phyloP scores from a whole-genome alignment of 2,113 vertebrate species.

The Lucifuga dentata region DNA sequence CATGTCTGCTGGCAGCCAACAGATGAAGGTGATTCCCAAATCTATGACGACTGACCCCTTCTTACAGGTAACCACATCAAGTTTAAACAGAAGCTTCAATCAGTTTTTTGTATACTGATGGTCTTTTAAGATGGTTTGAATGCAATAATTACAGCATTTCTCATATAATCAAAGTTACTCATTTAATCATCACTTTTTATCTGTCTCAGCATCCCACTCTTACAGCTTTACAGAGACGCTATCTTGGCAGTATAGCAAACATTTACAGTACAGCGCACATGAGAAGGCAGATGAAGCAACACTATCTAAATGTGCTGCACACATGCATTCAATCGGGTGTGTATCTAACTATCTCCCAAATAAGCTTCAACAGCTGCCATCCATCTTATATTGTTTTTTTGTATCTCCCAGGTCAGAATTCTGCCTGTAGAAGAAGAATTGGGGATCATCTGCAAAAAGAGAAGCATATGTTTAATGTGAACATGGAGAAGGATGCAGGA shows the following conservation, averaged over 20 bases:
- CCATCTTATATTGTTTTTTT: constrained; percentile 14
- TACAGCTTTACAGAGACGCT: constrained; percentile 73
- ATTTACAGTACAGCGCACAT: constrained; percentile 79
- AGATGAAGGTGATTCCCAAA: constrained; percentile 75
- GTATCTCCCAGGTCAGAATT: constrained; percentile 36
- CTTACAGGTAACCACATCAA: constrained; percentile 73
- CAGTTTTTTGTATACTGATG: background rate
- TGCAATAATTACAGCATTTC: too few species aligned
- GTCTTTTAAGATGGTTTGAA: constrained; percentile 27
- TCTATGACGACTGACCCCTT: constrained; percentile 74
- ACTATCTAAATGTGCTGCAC: constrained; percentile 72
- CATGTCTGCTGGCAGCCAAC: constrained; percentile 57
- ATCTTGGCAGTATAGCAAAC: constrained; percentile 79
- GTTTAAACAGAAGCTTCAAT: background rate
- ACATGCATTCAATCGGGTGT: constrained; percentile 46
- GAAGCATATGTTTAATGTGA: background rate
- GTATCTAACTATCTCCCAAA: constrained; percentile 3
- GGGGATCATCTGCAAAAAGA: constrained; percentile 27
- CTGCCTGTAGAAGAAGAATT: constrained; percentile 24
- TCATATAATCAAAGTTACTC: too few species aligned
- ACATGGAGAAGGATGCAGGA: constrained; percentile 25
- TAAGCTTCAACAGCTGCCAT: background rate
- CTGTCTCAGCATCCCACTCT: constrained; percentile 75
- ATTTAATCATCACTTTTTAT: background rate
- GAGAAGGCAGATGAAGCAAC: constrained; percentile 79